Conservation (phyloP, 1,140 invertebrate species). For the Pinna nobilis region DNA sequence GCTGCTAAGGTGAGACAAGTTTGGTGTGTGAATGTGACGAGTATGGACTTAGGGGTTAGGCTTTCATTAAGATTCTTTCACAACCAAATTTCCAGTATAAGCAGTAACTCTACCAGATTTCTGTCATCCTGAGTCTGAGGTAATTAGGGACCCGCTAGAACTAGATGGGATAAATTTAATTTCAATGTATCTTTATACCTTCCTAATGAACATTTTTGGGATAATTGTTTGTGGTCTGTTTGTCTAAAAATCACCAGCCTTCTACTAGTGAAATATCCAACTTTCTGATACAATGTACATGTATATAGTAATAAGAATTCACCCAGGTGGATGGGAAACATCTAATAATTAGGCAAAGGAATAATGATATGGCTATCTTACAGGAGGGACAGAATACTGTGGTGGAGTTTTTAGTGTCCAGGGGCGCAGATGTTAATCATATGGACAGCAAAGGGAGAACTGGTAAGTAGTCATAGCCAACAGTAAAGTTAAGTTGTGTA, state of each 20-base stretch:
- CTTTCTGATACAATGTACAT: not conserved
- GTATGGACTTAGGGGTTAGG: not conserved
- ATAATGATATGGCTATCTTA: not conserved
- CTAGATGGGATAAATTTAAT: too few species aligned
- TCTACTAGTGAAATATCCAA: not conserved
- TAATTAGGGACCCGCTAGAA: too few species aligned
- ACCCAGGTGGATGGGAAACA: not conserved
- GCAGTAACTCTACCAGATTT: too few species aligned
- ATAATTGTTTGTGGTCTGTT: too few species aligned
- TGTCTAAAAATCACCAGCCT: too few species aligned
- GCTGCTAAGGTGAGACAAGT: constrained; percentile 65
- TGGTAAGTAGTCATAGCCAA: constrained; percentile 22
- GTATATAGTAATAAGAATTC: not conserved
- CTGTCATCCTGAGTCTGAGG: too few species aligned
- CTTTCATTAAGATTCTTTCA: too few species aligned
- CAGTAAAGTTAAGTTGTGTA: not conserved
- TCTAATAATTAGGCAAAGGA: not conserved
- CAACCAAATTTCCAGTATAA: too few species aligned
- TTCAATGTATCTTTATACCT: too few species aligned
- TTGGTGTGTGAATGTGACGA: not conserved
- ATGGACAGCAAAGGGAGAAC: constrained; percentile 49
- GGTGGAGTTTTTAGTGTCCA: constrained; percentile 29
- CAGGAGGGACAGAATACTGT: constrained; percentile 48
- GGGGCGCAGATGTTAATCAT: constrained; percentile 42
- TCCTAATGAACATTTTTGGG: too few species aligned